A percentile compares a stretch with the other conserved stretches of the same genome.
Conservation (phyloP, 1,140 invertebrate genomes). For the Ceratosolen solmsi region DNA sequence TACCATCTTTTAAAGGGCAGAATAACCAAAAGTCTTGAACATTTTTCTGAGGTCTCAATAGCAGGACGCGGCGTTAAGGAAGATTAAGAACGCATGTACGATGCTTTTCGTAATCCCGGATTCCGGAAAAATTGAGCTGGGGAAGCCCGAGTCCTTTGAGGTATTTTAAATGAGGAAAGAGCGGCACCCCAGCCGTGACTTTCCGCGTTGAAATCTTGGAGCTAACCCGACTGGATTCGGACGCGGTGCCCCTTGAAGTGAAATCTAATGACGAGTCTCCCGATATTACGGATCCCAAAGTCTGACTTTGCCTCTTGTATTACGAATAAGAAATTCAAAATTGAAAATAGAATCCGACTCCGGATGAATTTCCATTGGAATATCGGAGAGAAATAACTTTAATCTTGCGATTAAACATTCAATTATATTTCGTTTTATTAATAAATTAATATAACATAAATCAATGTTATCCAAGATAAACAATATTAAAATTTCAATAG, state of each 20-base stretch:
- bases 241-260: neutral
- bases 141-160: neutral
- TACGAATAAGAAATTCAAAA: neutral
- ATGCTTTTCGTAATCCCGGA: constrained; percentile 1
- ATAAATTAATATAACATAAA: neutral
- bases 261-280: neutral
- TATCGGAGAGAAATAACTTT: neutral
- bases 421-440: neutral
- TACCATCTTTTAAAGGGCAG: neutral
- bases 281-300: neutral
- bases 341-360: neutral
- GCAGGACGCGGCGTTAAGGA: neutral
- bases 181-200: neutral
- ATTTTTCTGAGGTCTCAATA: neutral
- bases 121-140: neutral
- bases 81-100: constrained; percentile 15
- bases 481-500: too few relatives aligned
- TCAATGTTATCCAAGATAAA: too few relatives aligned
- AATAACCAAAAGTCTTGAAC: neutral
- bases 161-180: neutral
- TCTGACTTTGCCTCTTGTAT: neutral
- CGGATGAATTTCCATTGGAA: neutral
- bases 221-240: too few relatives aligned
- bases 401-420: neutral
- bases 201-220: neutral